Percentiles rank a stretch among this genome's conserved stretches.
These are phyloP conservation scores for Graptemys geographica DNA, from an alignment of 2,797 vertebrate species.

Conservation along the genomic window DNA sequence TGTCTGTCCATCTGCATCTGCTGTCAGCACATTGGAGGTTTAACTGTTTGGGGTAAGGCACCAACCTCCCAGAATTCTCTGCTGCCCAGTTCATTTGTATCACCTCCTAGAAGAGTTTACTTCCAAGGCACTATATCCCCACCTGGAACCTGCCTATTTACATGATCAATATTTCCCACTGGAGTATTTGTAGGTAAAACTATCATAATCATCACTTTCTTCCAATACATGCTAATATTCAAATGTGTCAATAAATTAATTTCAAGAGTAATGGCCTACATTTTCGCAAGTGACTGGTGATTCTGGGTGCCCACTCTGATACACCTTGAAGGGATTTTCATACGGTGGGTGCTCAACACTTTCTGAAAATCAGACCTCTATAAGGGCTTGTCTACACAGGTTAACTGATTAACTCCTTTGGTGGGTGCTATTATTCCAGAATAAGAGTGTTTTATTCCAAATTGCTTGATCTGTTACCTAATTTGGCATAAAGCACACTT, in stretches of 20 bases:
- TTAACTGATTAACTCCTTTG: background rate
- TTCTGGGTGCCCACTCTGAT: background rate
- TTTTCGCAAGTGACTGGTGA: background rate
- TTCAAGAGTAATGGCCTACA: background rate
- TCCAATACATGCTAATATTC: background rate
- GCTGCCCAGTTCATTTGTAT: background rate
- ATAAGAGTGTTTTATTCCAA: background rate
- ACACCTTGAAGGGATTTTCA: background rate
- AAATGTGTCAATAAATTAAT: background rate
- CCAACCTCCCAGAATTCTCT: background rate
- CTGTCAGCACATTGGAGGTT: background rate
- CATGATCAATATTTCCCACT: background rate
- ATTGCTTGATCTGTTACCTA: background rate
- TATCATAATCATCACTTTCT: background rate
- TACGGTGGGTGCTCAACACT: fast-evolving
- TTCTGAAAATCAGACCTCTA: background rate
- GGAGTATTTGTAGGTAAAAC: background rate
- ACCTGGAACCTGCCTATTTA: background rate
- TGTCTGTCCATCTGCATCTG: background rate
- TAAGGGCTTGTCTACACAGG: background rate
- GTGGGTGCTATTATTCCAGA: background rate
- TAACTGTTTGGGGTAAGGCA: background rate
- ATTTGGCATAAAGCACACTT: background rate
- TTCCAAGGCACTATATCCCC: background rate
- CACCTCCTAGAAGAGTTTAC: background rate